A percentile compares a stretch with the other conserved stretches of the same genome.
Conservation (phyloP, 1,140 invertebrate genomes). For the Diabrotica undecimpunctata region DNA sequence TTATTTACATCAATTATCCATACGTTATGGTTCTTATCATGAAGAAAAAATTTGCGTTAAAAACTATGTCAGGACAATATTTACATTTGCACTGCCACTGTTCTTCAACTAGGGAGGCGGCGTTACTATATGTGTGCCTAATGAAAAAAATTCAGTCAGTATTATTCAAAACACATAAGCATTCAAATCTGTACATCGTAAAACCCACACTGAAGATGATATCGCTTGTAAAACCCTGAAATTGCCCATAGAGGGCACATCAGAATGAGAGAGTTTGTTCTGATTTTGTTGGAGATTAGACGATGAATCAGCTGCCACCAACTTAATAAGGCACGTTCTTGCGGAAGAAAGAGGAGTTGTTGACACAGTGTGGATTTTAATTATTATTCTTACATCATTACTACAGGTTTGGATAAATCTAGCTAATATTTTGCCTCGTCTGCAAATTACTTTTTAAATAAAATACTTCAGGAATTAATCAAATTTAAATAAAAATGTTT, state of each 20-base stretch:
- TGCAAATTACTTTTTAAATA: no score
- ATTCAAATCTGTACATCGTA: constrained; percentile 10
- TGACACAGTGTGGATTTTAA: neutral
- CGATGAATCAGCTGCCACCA: neutral
- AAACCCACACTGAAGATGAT: constrained; percentile 13
- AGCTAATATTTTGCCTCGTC: no score
- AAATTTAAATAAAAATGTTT: no score
- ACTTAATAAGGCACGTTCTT: constrained; percentile 5
- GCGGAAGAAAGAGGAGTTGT: neutral
- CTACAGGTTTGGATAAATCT: no score
- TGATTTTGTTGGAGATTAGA: constrained; percentile 8
- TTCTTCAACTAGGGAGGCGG: no score
- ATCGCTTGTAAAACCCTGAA: neutral
- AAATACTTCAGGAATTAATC: no score
- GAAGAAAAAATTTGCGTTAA: no score
- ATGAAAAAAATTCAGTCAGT: constrained; percentile 11
- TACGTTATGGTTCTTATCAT: no score
- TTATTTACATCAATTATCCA: no score
- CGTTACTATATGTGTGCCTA: neutral
- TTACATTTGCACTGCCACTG: no score
- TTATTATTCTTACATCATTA: no score
- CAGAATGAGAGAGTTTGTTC: constrained; percentile 9
- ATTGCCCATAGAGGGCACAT: constrained; percentile 11
- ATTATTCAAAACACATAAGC: constrained; percentile 18
- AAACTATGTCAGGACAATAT: no score